These are phyloP conservation scores for Panonychus citri DNA, from an alignment of 1,140 invertebrate genomes.

Conservation along the genomic window DNA sequence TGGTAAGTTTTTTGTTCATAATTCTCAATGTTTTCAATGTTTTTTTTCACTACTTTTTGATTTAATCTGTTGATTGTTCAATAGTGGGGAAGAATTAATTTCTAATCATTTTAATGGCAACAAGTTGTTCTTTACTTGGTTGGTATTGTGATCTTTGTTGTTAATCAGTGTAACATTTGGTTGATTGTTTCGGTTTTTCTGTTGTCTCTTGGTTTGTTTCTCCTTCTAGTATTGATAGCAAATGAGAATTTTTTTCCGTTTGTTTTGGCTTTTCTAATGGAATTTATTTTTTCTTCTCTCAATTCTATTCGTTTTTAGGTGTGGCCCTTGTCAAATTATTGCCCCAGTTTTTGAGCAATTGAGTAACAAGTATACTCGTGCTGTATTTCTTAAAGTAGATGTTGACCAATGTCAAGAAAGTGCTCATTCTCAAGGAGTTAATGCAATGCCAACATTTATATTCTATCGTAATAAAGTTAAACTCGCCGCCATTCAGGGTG, in stretches of 20 bases:
- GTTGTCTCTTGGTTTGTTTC: neutral
- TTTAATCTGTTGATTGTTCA: too few species aligned
- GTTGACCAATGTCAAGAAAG: constrained; percentile 52
- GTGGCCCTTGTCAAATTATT: constrained; percentile 33
- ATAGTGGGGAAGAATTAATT: too few species aligned
- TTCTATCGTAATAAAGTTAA: constrained; percentile 71
- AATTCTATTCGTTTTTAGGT: constrained; percentile 14
- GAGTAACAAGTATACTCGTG: constrained; percentile 46
- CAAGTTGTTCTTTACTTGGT: too few species aligned
- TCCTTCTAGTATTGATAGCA: too few species aligned
- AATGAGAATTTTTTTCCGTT: neutral
- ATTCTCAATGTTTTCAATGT: too few species aligned
- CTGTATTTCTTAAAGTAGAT: constrained; percentile 85
- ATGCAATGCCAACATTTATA: constrained; percentile 92
- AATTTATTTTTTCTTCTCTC: too few species aligned
- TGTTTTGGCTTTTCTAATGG: too few species aligned
- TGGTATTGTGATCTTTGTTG: neutral
- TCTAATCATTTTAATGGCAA: too few species aligned
- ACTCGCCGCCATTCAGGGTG: constrained; percentile 56
- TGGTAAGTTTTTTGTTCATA: constrained; percentile 55
- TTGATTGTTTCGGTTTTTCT: neutral
- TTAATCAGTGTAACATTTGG: neutral
- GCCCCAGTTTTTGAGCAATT: constrained; percentile 69
- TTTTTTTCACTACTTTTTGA: too few species aligned
- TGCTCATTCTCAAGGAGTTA: constrained; percentile 56